Evolutionary conservation across 2,113 vertebrate species (phyloP).

Genomic region (Plotosus lineatus): DNA sequence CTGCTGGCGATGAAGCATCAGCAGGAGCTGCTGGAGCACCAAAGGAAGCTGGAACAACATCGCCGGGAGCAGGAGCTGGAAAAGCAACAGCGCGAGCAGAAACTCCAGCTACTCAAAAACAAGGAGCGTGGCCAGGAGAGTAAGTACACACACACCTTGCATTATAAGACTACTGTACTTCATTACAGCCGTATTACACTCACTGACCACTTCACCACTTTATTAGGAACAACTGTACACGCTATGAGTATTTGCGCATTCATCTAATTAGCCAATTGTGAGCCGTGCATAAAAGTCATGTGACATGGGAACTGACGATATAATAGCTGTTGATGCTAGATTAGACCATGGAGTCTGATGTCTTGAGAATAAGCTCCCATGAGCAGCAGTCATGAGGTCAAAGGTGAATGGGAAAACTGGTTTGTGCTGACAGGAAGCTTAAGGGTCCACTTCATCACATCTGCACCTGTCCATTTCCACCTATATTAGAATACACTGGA

Average conservation of each 20-base stretch:
- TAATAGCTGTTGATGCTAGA: not conserved
- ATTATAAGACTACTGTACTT: too few species aligned
- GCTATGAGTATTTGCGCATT: not conserved
- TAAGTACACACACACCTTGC: constrained; percentile 70
- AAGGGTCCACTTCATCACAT: too few species aligned
- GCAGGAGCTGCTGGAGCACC: constrained; percentile 94
- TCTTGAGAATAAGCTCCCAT: not conserved
- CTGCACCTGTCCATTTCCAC: not conserved
- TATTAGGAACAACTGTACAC: not conserved
- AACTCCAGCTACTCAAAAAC: constrained; percentile 92
- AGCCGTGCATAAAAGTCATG: not conserved
- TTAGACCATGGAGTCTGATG: not conserved
- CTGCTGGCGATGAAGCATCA: constrained; percentile 94
- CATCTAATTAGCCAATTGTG: not conserved
- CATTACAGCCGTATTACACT: not conserved
- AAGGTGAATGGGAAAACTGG: not conserved
- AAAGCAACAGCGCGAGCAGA: constrained; percentile 94
- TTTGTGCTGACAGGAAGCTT: not conserved
- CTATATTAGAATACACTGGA: not conserved
- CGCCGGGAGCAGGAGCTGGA: constrained; percentile 93
- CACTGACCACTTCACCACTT: not conserved
- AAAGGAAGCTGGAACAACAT: constrained; percentile 93
- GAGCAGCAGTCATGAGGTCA: not conserved
- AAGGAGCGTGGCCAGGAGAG: constrained; percentile 97
- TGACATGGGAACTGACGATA: not conserved